phyloP scores from a whole-genome alignment of 2,797 vertebrate species.

The Gobio occitaniae region DNA sequence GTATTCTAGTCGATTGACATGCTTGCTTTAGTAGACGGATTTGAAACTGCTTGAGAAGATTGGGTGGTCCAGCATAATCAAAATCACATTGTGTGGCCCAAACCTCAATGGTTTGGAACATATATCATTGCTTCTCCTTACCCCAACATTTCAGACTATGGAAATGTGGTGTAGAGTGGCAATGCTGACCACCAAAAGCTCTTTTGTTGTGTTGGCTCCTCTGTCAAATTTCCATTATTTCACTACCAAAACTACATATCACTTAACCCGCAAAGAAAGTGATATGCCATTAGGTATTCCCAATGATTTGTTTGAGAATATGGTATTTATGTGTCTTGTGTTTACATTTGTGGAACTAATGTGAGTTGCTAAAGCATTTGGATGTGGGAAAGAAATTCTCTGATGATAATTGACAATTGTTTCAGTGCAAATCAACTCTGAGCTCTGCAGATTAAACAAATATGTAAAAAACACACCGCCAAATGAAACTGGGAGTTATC shows the following conservation, averaged over 20 bases:
- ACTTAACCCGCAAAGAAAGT: constrained; percentile 22
- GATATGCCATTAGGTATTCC: not conserved
- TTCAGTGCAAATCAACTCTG: not conserved
- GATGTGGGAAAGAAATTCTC: constrained; percentile 7
- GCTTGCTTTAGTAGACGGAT: constrained; percentile 37
- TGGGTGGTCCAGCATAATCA: constrained; percentile 78
- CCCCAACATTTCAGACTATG: constrained; percentile 67
- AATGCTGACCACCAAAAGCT: constrained; percentile 37
- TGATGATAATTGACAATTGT: not conserved
- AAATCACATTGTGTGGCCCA: constrained; percentile 74
- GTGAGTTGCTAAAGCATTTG: constrained; percentile 29
- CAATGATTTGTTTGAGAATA: not conserved
- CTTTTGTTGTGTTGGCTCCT: constrained; percentile 7
- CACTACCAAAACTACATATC: constrained; percentile 22
- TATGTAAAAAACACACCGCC: not conserved
- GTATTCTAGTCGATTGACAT: not conserved
- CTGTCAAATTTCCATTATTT: constrained; percentile 8
- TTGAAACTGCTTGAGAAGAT: not conserved
- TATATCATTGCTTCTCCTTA: constrained; percentile 49
- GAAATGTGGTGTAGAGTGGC: constrained; percentile 67
- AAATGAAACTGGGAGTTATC: not conserved
- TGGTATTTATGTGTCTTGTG: constrained; percentile 29
- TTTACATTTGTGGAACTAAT: constrained; percentile 28
- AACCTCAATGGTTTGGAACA: constrained; percentile 66
- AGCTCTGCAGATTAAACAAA: constrained; percentile 17